Conservation (phyloP, 2,113 vertebrate genomes). For the Ptilorrhoa leucosticta region DNA sequence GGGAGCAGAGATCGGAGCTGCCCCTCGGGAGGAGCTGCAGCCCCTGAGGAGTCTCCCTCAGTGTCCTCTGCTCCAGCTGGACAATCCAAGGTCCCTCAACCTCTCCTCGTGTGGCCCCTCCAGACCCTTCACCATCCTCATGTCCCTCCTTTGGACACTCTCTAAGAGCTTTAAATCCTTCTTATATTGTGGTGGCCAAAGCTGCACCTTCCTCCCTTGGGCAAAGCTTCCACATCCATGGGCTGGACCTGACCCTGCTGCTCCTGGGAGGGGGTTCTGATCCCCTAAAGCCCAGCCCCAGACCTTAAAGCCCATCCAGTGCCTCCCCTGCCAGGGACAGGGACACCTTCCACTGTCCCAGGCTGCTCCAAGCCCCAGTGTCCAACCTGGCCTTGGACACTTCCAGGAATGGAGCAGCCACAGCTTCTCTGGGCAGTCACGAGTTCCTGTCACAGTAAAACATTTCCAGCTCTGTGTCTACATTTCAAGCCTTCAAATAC, state of each 20-base stretch:
- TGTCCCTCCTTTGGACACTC: neutral
- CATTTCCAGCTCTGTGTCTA: neutral
- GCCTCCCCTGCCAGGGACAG: neutral
- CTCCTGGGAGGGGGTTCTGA: neutral
- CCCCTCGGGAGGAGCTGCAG: neutral
- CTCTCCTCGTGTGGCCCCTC: accelerated
- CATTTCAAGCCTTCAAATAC: neutral
- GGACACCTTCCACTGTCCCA: neutral
- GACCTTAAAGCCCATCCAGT: neutral
- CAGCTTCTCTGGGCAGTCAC: neutral
- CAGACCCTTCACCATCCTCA: neutral
- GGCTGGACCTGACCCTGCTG: neutral
- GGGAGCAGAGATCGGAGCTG: neutral
- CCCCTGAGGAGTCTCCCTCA: neutral
- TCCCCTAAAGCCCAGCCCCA: neutral
- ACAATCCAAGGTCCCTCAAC: neutral
- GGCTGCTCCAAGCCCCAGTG: neutral
- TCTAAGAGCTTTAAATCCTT: neutral
- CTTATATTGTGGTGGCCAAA: neutral
- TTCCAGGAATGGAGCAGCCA: neutral
- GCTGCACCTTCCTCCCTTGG: neutral
- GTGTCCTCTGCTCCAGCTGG: neutral
- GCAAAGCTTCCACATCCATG: neutral
- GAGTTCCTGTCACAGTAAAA: neutral
- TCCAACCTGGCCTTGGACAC: neutral